Percentiles rank a stretch among this genome's conserved stretches.
Evolutionary conservation across 2,888 invertebrate species (phyloP).

Genomic region (Phragmatobia fuliginosa): DNA sequence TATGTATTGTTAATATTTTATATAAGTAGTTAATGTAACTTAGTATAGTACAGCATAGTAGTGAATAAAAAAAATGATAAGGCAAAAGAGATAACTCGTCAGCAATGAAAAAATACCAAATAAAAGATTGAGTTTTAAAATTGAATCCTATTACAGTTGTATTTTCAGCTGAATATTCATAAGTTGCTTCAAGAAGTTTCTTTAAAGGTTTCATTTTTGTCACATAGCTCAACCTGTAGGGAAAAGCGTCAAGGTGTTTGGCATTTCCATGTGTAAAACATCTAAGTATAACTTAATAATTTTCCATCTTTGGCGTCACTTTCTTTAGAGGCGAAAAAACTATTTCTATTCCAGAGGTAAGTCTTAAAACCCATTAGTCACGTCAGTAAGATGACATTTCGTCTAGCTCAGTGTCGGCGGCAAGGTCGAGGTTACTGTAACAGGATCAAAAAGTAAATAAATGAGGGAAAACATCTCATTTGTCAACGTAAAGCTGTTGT

Average conservation of each 20-base stretch:
- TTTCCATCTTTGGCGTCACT: neutral
- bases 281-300: neutral
- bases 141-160: no score
- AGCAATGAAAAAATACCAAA: no score
- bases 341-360: neutral
- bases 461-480: slow-evolving; percentile 21
- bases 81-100: no score
- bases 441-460: slow-evolving; percentile 15
- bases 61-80: no score
- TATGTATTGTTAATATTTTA: neutral
- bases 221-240: no score
- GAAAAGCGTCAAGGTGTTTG: no score
- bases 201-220: no score
- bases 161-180: no score
- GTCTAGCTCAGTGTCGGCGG: slow-evolving; percentile 25
- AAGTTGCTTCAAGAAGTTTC: no score
- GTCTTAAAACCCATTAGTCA: slow-evolving; percentile 11
- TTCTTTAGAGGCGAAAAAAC: neutral
- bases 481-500: slow-evolving; percentile 21
- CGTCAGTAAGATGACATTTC: slow-evolving; percentile 25
- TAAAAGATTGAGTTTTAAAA: no score
- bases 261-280: neutral
- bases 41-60: no score
- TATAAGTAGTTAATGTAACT: neutral
- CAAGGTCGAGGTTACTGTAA: slow-evolving; percentile 32